Evolutionary conservation across 2,888 invertebrate species (phyloP).

Genomic region (Lithosia quadra): DNA sequence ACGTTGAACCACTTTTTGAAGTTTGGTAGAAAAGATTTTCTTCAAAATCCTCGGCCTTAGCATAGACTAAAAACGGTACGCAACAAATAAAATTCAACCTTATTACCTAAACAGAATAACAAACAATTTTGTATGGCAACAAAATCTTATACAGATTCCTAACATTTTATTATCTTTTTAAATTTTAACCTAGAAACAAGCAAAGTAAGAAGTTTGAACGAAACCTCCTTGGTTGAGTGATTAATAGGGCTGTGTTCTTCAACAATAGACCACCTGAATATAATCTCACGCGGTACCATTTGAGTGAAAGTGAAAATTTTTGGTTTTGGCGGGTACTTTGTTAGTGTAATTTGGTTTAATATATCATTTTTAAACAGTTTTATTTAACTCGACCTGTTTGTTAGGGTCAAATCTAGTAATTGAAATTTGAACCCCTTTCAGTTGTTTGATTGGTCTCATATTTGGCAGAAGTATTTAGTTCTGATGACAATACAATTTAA

Average conservation of each 20-base stretch:
- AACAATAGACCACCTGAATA: conserved; percentile 16
- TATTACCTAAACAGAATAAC: too few relatives aligned
- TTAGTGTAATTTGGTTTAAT: background rate
- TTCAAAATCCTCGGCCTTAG: too few relatives aligned
- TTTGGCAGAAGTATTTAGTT: too few relatives aligned
- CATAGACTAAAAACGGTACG: too few relatives aligned
- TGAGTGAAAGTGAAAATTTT: conserved; percentile 6
- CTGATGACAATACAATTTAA: too few relatives aligned
- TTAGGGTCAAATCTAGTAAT: too few relatives aligned
- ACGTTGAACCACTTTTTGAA: too few relatives aligned
- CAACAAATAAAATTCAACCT: too few relatives aligned
- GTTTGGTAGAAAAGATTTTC: too few relatives aligned
- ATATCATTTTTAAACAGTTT: background rate
- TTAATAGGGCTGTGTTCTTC: background rate
- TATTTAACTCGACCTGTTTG: too few relatives aligned
- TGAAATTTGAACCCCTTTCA: too few relatives aligned
- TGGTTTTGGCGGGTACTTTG: conserved; percentile 8
- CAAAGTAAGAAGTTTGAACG: background rate
- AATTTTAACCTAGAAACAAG: background rate
- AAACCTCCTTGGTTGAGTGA: conserved; percentile 4
- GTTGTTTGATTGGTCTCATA: too few relatives aligned
- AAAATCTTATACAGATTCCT: background rate
- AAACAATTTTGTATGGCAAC: background rate
- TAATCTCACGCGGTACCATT: conserved; percentile 11
- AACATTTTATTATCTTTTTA: background rate